These are phyloP conservation scores for Tragopan temminckii DNA, from an alignment of 2,797 vertebrate genomes.

Conservation along the genomic window DNA sequence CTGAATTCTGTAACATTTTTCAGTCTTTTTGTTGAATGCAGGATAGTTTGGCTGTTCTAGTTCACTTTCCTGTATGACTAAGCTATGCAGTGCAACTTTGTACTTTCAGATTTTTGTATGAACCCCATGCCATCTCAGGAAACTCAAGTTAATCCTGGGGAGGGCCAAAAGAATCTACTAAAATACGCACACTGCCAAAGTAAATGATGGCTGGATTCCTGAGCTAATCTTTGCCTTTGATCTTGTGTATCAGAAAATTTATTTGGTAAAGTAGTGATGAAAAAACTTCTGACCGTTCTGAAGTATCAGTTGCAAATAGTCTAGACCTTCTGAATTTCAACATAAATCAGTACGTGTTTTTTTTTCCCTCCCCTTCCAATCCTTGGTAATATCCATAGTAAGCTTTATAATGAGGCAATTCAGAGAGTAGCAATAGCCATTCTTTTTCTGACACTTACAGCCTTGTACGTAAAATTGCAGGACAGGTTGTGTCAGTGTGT, in stretches of 20 bases:
- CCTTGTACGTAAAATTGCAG: neutral
- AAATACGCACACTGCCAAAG: constrained; percentile 18
- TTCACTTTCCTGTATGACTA: neutral
- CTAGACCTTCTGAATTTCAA: neutral
- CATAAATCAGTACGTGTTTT: neutral
- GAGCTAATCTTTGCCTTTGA: constrained; percentile 44
- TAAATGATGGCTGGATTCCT: constrained; percentile 22
- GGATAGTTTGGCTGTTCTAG: neutral
- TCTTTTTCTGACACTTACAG: neutral
- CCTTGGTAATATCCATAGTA: neutral
- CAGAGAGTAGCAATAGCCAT: neutral
- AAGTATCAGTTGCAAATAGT: constrained; percentile 12
- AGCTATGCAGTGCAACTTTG: neutral
- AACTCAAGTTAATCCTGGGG: neutral
- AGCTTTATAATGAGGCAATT: neutral
- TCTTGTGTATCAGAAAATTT: constrained; percentile 23
- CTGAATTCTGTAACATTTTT: neutral
- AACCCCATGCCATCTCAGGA: neutral
- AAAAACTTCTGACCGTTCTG: constrained; percentile 16
- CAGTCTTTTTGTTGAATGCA: neutral
- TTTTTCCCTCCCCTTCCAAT: neutral
- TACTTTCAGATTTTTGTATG: neutral
- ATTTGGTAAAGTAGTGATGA: constrained; percentile 22
- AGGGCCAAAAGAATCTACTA: constrained; percentile 24
- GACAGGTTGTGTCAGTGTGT: neutral